Evolutionary conservation across 2,113 vertebrate genomes (phyloP), one percentile per base, ranked within the genome.

Genomic region (Numida meleagris): DNA sequence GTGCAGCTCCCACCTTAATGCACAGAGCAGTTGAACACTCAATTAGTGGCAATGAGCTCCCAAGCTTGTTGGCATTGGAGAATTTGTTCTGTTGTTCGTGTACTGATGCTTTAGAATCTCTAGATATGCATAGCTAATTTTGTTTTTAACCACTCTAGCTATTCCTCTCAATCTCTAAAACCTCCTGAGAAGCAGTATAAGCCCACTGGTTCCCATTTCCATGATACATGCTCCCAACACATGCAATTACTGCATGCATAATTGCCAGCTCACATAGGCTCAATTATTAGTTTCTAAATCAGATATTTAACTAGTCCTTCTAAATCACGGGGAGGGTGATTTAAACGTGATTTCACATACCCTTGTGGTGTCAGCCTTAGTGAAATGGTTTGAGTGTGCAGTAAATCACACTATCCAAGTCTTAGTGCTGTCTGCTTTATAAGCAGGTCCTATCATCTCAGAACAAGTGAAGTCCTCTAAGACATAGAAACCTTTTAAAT

Each of bases 251-350:
- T 72, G 82, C 48, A 9, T 14, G 20, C 76, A 23, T 78, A 95
- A 93, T 68, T 88, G 76, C 50, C 68, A 83, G 57, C 72, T 94
- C 67, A 50, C 50, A 71, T 11, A 77, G 59, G 42, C 79, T 93
- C 72, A 90, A 43, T 90, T 73, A 94, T 90, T 94, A 85, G 63
- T 93, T 94, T 91, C 76, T 91, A 91, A 89, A 95, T 74, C 76
- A 89, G 61, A 65, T 89, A 88, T 91, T 95, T 89, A 93, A 85
- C 68, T 24, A 68, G 72, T 82, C 73, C 57, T 88, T 76, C 50
- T 78, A 86, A 88, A 83, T 78, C 85, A 81, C 38, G 33, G 24
- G 38, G 36, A 91, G 57, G 31, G 34, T 59, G 43, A 91, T 93
- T 95, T 78, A 93, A 86, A 78, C 65, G 70, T 36, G 59, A n/a